phyloP scores from a whole-genome alignment of 1,140 invertebrate species.

The Wasmannia auropunctata region DNA sequence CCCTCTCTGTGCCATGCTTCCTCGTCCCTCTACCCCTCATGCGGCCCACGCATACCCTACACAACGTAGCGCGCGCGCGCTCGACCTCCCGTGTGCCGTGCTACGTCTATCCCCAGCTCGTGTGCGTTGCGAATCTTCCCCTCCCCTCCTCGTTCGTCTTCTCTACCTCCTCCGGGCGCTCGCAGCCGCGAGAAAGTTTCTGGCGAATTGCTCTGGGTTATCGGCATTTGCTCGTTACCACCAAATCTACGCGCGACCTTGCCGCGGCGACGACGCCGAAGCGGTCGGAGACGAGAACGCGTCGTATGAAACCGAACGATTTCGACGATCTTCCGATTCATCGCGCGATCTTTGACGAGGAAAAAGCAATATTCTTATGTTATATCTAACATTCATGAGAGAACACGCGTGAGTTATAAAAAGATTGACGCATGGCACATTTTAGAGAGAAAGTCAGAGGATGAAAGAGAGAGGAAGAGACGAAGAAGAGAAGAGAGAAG shows the following conservation, averaged over 20 bases:
- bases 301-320: neutral
- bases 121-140: slow-evolving; percentile 3
- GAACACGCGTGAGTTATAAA: neutral
- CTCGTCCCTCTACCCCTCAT: neutral
- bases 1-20: neutral
- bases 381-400: neutral
- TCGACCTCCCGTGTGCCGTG: slow-evolving; percentile 10
- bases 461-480: neutral
- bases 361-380: neutral
- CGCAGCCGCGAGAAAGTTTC: slow-evolving; percentile 63
- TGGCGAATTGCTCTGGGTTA: slow-evolving; percentile 66
- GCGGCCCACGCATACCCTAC: neutral
- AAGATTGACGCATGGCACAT: neutral
- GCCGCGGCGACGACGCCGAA: slow-evolving; percentile 3
- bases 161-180: neutral
- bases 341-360: neutral
- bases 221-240: slow-evolving; percentile 70
- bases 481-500: neutral
- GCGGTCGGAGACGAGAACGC: neutral
- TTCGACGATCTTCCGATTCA: neutral
- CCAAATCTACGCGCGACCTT: slow-evolving; percentile 65
- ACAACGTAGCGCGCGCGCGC: neutral
- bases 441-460: neutral
- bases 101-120: slow-evolving; percentile 16
- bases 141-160: neutral